These are phyloP conservation scores for Drosophila niveifrons DNA, from an alignment of 2,888 invertebrate genomes.

Conservation along the genomic window DNA sequence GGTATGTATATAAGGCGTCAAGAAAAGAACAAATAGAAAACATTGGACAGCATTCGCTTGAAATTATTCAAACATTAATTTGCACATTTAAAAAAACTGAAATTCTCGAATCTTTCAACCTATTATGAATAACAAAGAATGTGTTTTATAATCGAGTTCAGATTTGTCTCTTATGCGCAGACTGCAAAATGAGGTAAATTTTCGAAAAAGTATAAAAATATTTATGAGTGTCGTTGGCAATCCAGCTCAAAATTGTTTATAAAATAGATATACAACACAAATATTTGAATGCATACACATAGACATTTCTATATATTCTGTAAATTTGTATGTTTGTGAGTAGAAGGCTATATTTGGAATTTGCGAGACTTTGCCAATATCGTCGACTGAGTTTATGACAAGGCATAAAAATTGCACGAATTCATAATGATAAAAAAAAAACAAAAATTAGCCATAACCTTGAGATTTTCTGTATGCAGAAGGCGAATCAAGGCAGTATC, in stretches of 20 bases:
- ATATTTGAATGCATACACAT: background rate
- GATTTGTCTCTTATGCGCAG: background rate
- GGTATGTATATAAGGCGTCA: conserved; percentile 1
- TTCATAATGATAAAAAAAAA: conserved; percentile 41
- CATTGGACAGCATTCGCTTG: conserved; percentile 7
- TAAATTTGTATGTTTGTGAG: conserved; percentile 6
- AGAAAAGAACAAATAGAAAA: conserved; percentile 10
- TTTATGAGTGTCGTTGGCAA: conserved; percentile 8
- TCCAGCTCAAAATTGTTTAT: conserved; percentile 25
- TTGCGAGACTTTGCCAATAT: conserved; percentile 31
- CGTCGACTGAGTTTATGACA: conserved; percentile 33
- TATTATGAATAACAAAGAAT: conserved; percentile 9
- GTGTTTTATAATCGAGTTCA: conserved; percentile 15
- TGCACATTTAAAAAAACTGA: conserved; percentile 12
- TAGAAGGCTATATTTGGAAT: conserved; percentile 52
- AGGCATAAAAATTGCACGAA: conserved; percentile 36
- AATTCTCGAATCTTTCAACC: conserved; percentile 3
- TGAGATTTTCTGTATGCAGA: conserved; percentile 44
- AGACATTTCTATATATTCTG: background rate
- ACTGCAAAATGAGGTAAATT: background rate
- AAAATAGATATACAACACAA: conserved; percentile 2
- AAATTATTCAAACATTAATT: conserved; percentile 23
- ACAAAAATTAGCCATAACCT: conserved; percentile 53
- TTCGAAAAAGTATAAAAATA: conserved; percentile 3
- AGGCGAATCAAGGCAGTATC: conserved; percentile 29